Evolutionary conservation across 2,113 vertebrate genomes (phyloP).

Genomic region (Melanostigma gelatinosum): DNA sequence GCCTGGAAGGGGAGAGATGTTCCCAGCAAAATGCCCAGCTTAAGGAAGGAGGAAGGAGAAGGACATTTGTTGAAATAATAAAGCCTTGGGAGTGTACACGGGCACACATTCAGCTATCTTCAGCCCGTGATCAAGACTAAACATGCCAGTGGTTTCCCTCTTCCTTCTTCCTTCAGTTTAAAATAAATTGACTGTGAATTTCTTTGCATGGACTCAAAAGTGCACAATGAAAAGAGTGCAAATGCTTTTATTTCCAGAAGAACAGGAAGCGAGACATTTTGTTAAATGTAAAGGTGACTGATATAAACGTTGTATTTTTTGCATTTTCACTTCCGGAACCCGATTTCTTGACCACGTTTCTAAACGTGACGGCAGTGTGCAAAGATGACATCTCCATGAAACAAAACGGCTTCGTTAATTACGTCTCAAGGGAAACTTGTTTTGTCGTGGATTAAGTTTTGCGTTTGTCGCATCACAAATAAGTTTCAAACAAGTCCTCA

Average conservation of each 20-base stretch:
- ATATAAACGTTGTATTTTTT: background rate
- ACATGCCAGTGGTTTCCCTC: background rate
- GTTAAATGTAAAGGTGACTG: background rate
- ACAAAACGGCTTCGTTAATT: too few relatives aligned
- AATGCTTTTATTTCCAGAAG: background rate
- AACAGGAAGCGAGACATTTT: background rate
- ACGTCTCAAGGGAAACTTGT: too few relatives aligned
- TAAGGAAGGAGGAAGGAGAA: constrained; percentile 62
- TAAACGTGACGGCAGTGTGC: too few relatives aligned
- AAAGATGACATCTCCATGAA: too few relatives aligned
- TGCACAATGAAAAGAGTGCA: background rate
- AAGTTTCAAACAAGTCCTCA: too few relatives aligned
- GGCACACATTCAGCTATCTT: background rate
- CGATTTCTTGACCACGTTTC: too few relatives aligned
- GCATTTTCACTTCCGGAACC: too few relatives aligned
- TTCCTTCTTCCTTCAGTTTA: background rate
- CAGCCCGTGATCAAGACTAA: background rate
- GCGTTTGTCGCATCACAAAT: too few relatives aligned
- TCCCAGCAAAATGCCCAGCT: constrained; percentile 42
- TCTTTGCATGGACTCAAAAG: background rate
- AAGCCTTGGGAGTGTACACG: background rate
- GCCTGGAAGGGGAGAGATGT: constrained; percentile 33
- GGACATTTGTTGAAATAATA: constrained; percentile 53
- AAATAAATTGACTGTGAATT: background rate
- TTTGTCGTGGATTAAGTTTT: too few relatives aligned